A percentile compares a stretch with the other conserved stretches of the same genome.
phyloP scores from a whole-genome alignment of 2,888 invertebrate species.

The Drosophila siamana region DNA sequence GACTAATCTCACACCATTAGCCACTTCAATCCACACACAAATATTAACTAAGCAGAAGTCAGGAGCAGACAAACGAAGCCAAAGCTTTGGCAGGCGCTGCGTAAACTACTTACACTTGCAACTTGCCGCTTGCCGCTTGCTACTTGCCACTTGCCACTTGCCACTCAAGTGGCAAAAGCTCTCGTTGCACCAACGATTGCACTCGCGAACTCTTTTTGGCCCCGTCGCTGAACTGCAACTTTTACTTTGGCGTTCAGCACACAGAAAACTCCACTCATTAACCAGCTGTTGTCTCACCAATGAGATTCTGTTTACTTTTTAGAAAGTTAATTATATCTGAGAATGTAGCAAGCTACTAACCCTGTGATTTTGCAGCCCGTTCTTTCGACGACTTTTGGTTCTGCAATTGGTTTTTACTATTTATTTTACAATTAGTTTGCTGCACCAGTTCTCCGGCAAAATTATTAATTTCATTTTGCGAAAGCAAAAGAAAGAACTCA shows the following conservation, averaged over 20 bases:
- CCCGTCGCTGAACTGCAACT: constrained; percentile 17
- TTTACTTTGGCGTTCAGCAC: constrained; percentile 25
- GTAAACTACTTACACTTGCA: constrained; percentile 50
- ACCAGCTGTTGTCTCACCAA: constrained; percentile 75
- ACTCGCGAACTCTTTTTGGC: constrained; percentile 20
- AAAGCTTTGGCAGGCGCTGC: constrained; percentile 21
- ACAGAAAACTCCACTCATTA: constrained; percentile 68
- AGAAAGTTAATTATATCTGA: constrained; percentile 74
- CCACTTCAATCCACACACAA: constrained; percentile 42
- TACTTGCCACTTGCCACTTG: constrained; percentile 24
- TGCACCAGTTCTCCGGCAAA: constrained; percentile 11
- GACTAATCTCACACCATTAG: constrained; percentile 33
- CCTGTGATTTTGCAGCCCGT: constrained; percentile 4
- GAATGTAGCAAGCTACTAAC: constrained; percentile 18
- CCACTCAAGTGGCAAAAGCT: constrained; percentile 24
- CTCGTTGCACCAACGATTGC: constrained; percentile 16
- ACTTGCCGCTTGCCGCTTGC: constrained; percentile 21
- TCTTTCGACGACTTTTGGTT: background rate
- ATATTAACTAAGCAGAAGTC: constrained; percentile 66
- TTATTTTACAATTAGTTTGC: constrained; percentile 60
- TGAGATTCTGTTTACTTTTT: constrained; percentile 71
- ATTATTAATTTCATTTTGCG: constrained; percentile 46
- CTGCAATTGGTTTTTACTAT: constrained; percentile 32
- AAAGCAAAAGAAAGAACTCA: background rate
- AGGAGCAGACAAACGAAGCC: constrained; percentile 42